Conservation (phyloP, 30 jellyfish, hydroid and myxozoan species). For the Turritopsis dohrnii region DNA sequence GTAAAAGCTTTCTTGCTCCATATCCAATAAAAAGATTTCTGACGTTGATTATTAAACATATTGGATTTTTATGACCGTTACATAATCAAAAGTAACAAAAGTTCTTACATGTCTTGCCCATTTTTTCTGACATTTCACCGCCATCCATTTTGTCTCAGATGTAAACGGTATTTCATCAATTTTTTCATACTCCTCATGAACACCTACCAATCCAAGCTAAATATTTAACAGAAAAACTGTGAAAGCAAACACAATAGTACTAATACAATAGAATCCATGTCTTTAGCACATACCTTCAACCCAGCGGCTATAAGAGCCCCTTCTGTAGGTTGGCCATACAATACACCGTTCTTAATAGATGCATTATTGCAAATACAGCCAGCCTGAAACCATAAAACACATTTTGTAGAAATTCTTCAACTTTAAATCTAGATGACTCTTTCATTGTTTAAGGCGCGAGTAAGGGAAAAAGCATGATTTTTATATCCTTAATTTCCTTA, state of each 20-base stretch:
- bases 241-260: too few species aligned
- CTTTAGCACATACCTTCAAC: conserved; percentile 63
- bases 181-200: conserved; percentile 55
- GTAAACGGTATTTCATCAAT: conserved; percentile 80
- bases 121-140: conserved; percentile 60
- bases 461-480: not conserved
- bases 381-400: conserved; percentile 37
- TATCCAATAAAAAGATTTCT: too few species aligned
- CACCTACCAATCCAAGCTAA: conserved; percentile 38
- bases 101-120: conserved; percentile 7
- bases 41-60: too few species aligned
- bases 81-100: not conserved
- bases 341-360: conserved; percentile 58
- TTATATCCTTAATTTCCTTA: too few species aligned
- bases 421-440: too few species aligned
- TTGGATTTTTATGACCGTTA: too few species aligned
- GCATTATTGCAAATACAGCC: conserved; percentile 94
- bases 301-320: conserved; percentile 96
- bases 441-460: too few species aligned
- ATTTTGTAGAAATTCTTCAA: too few species aligned
- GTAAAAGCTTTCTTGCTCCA: too few species aligned
- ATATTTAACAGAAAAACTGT: not conserved
- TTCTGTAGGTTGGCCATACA: conserved; percentile 96
- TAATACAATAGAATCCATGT: too few species aligned
- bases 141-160: conserved; percentile 95